A percentile compares a stretch with the other conserved stretches of the same genome.
These are phyloP conservation scores for Cyrtorhinus lividipennis DNA, from an alignment of 1,140 invertebrate genomes.

Conservation along the genomic window DNA sequence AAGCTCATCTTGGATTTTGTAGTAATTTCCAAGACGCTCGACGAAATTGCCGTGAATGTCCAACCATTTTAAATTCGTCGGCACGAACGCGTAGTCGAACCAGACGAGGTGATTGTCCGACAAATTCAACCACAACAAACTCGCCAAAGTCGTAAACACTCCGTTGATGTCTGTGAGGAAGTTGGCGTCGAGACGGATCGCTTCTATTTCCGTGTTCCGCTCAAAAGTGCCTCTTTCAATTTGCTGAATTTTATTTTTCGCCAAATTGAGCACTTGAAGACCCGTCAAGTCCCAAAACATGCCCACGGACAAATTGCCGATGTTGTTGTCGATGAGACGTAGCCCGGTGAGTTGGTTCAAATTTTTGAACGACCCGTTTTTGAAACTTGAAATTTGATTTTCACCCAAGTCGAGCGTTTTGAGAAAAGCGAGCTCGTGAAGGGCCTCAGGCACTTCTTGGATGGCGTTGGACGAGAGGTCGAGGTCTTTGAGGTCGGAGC, in stretches of 20 bases:
- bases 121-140: slow-evolving; percentile 72
- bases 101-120: slow-evolving; percentile 79
- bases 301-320: slow-evolving; percentile 65
- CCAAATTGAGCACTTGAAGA: slow-evolving; percentile 70
- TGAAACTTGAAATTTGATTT: slow-evolving; percentile 65
- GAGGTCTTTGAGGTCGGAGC: slow-evolving; percentile 76
- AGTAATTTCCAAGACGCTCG: slow-evolving; percentile 70
- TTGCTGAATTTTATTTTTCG: slow-evolving; percentile 70
- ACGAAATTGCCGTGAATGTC: slow-evolving; percentile 80
- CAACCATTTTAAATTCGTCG: slow-evolving; percentile 73
- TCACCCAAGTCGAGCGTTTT: slow-evolving; percentile 75
- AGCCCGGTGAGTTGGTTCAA: slow-evolving; percentile 69
- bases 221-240: slow-evolving; percentile 70
- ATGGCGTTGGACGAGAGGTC: slow-evolving; percentile 76
- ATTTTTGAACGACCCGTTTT: slow-evolving; percentile 67
- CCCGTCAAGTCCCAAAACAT: slow-evolving; percentile 72
- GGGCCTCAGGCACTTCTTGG: slow-evolving; percentile 59
- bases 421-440: slow-evolving; percentile 64
- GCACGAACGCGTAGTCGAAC: slow-evolving; percentile 82
- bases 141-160: slow-evolving; percentile 62
- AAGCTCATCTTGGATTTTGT: slow-evolving; percentile 57
- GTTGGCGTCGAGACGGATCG: slow-evolving; percentile 72
- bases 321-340: slow-evolving; percentile 70
- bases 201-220: slow-evolving; percentile 59
- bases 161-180: slow-evolving; percentile 74